These are phyloP conservation scores for Anastatus disparis DNA, from an alignment of 1,140 invertebrate genomes.

Conservation along the genomic window DNA sequence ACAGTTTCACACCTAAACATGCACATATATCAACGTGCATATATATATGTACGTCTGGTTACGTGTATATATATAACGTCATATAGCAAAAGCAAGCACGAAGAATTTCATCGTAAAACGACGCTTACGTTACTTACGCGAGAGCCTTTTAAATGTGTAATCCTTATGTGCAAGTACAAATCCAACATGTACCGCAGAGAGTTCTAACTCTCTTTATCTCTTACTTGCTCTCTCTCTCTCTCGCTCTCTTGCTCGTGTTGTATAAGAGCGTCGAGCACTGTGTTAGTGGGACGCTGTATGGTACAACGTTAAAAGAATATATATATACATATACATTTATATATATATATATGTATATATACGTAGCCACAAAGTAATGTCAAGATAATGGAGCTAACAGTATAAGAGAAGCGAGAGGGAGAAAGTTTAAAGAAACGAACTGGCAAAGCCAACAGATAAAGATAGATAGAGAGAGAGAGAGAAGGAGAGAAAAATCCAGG, in stretches of 20 bases:
- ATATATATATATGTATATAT: too few species aligned
- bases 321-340: too few species aligned
- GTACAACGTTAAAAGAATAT: too few species aligned
- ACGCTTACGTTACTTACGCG: slow-evolving; percentile 11
- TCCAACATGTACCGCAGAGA: too few species aligned
- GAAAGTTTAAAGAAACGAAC: slow-evolving; percentile 57
- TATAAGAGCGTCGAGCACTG: slow-evolving; percentile 8
- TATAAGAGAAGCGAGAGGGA: slow-evolving; percentile 42
- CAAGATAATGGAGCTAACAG: slow-evolving; percentile 52
- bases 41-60: too few species aligned
- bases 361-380: too few species aligned
- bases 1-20: background rate
- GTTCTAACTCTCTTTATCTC: too few species aligned
- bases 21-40: too few species aligned
- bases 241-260: background rate
- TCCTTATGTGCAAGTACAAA: slow-evolving; percentile 8
- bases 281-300: slow-evolving; percentile 37
- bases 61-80: too few species aligned
- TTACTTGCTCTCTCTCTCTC: too few species aligned
- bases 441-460: too few species aligned
- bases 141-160: slow-evolving; percentile 25
- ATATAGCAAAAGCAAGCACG: too few species aligned
- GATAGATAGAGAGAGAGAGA: slow-evolving; percentile 57
- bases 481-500: slow-evolving; percentile 55
- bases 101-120: slow-evolving; percentile 26